These are phyloP conservation scores for Sander vitreus DNA, from an alignment of 2,113 vertebrate genomes.

Conservation along the genomic window DNA sequence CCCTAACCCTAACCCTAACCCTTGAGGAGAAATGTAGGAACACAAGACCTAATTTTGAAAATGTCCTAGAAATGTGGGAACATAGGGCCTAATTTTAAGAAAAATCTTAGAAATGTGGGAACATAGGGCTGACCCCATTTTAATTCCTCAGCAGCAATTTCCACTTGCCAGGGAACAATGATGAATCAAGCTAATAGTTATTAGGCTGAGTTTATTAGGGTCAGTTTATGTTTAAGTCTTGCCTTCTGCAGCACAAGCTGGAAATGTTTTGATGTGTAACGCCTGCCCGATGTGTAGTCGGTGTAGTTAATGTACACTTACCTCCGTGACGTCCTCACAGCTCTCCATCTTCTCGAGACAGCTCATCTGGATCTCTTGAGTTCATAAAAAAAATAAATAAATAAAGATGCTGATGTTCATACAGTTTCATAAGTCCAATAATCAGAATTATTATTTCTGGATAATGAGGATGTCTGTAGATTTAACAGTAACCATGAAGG, in stretches of 20 bases:
- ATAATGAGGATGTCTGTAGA: background rate
- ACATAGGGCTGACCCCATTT: too few species aligned
- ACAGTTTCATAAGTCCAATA: background rate
- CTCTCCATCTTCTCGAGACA: conserved; percentile 48
- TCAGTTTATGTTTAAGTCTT: background rate
- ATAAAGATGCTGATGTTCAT: background rate
- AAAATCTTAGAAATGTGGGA: too few species aligned
- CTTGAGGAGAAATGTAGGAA: too few species aligned
- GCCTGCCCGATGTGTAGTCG: background rate
- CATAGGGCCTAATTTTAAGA: too few species aligned
- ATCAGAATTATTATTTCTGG: background rate
- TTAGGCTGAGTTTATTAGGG: background rate
- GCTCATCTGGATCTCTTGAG: conserved; percentile 61
- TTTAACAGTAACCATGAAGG: background rate
- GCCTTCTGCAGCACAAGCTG: background rate
- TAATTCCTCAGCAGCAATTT: background rate
- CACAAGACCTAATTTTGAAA: too few species aligned
- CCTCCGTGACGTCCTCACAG: conserved; percentile 54
- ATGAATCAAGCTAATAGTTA: background rate
- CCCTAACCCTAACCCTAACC: too few species aligned
- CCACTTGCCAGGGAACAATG: background rate
- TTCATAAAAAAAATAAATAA: background rate
- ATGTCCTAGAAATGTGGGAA: too few species aligned
- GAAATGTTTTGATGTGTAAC: background rate
- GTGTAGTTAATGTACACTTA: conserved; percentile 8